Conservation (phyloP, 2,888 invertebrate species). For the Nemurella pictetii region DNA sequence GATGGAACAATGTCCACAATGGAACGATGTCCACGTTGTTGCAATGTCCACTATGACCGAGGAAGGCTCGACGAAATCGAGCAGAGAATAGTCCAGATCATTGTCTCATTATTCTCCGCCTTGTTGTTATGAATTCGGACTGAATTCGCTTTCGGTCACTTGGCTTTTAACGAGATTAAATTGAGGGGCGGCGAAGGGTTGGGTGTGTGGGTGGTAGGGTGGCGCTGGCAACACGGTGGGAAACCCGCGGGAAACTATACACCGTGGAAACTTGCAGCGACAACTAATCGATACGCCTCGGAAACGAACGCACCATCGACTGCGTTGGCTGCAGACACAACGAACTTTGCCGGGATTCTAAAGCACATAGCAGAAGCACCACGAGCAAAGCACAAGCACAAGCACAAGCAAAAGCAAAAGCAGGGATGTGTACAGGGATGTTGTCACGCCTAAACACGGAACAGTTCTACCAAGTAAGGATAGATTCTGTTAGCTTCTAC, state of each 20-base stretch:
- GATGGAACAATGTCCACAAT: no score
- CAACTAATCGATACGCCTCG: background rate
- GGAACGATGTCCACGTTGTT: no score
- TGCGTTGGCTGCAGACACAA: background rate
- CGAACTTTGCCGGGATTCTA: no score
- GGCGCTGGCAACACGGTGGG: background rate
- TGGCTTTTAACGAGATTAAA: background rate
- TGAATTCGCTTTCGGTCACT: background rate
- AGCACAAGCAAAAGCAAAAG: no score
- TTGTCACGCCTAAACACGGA: no score
- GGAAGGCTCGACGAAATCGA: background rate
- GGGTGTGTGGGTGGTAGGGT: background rate
- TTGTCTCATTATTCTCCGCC: background rate
- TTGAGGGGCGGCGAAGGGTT: background rate
- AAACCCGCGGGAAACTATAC: background rate
- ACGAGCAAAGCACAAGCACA: no score
- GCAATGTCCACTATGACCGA: no score
- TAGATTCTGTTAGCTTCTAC: background rate
- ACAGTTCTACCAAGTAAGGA: no score
- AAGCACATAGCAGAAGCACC: no score
- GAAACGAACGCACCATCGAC: background rate
- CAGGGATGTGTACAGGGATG: no score
- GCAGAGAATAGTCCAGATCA: no score
- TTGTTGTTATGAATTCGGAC: background rate
- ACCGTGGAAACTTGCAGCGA: background rate